phyloP scores from a whole-genome alignment of 2,113 vertebrate genomes.

The Neogobius melanostomus region DNA sequence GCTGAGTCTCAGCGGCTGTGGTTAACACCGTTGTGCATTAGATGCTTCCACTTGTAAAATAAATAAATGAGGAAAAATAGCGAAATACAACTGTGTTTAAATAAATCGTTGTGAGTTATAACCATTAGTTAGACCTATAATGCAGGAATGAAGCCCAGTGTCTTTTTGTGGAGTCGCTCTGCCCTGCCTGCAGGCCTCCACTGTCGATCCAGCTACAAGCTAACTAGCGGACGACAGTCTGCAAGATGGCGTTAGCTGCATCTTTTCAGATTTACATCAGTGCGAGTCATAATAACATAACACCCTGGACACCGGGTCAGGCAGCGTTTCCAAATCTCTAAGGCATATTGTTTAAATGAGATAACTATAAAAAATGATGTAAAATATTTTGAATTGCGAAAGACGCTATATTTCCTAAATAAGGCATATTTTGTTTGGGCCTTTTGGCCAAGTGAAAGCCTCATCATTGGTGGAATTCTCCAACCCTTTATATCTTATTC shows the following conservation, averaged over 20 bases:
- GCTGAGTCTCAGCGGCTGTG: conserved; percentile 33
- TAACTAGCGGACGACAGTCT: conserved; percentile 64
- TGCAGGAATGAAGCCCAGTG: not conserved
- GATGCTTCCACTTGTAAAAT: not conserved
- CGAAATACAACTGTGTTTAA: not conserved
- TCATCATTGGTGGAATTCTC: not conserved
- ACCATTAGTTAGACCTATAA: not conserved
- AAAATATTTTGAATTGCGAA: not conserved
- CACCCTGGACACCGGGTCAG: not conserved
- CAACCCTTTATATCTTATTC: not conserved
- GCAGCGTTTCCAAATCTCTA: not conserved
- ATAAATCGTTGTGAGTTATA: not conserved
- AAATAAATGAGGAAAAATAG: not conserved
- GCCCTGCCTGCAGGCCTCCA: conserved; percentile 60
- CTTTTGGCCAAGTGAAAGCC: not conserved
- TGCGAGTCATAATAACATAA: conserved; percentile 45
- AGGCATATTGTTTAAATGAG: not conserved
- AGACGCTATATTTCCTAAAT: not conserved
- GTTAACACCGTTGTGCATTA: conserved; percentile 30
- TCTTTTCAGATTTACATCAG: conserved; percentile 56
- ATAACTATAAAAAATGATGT: not conserved
- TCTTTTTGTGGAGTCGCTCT: conserved; percentile 22
- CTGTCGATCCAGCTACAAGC: conserved; percentile 51
- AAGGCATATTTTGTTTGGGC: not conserved
- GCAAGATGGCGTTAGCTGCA: conserved; percentile 76